Evolutionary conservation across 2,113 vertebrate genomes (phyloP), one percentile per base, ranked within the genome.

Genomic region (Urocynchramus pylzowi): DNA sequence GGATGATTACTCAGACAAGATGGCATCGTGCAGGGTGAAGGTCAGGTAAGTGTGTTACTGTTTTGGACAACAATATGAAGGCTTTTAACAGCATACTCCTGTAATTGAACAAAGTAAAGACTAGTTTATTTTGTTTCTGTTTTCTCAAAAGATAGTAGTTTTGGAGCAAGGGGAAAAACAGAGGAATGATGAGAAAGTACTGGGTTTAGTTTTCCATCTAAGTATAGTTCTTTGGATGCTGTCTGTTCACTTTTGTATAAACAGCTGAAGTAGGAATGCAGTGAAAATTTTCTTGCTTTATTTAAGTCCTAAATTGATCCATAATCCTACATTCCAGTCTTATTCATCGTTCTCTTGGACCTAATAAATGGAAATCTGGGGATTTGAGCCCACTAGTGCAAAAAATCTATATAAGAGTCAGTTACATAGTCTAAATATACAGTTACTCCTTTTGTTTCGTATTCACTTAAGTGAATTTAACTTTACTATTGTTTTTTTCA

Each of bases 21-120:
- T 98, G 64, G 98, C 98, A 86, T 99, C 99, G 13, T 98, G 98
- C 97, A 98, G 98, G 95, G 98, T 99, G 82, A 99, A 99, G 98
- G 98, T 99, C 96, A 99, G 99, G 99, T 99, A 97, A 90, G 98
- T 63, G 16, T 95, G n/a, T 59, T 60, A 16, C 27, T 92, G 3
- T 42, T 59, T 67, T 57, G 52, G 47, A 33, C 28, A 71, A n/a
- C 23, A 44, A 8, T 41, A 20, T 70, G 42, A 82, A 89, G n/a
- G 19, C 23, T 71, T 94, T 88, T 84, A 57, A 20, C 50, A 87
- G 15, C 20, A 23, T 60, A 37, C 28, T 63, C 15, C 16, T 37
- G 23, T 64, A 64, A 47, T 15, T 7, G 35, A 67, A 31, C 3
- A 23, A 54, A 82, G 33, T 10, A 49, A 64, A 87, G 20, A 23